Evolutionary conservation across 2,888 invertebrate genomes (phyloP), one percentile per base, ranked within the genome.

Genomic region (Drosophila paramelanica): DNA sequence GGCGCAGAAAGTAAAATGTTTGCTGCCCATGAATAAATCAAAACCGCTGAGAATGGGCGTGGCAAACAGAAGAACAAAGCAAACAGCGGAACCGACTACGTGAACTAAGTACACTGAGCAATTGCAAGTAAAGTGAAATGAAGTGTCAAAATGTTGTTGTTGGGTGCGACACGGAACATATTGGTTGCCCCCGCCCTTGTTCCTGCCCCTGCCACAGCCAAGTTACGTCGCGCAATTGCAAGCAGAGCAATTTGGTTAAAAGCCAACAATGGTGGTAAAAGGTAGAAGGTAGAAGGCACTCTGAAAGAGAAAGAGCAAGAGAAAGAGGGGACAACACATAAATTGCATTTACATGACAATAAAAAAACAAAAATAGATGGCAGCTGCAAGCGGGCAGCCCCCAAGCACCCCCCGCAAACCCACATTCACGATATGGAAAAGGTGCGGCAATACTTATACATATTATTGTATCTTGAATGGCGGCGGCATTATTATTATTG

Each of bases 341-440:
- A 73, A 78, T 73, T 80, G 67, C 83, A 83, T 86, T 78, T 82
- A 82, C 78, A 83, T 79, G 86, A 86, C 83, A 82, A 80, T 80
- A 73, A 76, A 23, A 23, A 23, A 23, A 76, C 73, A 23, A 23
- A 23, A 76, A 77, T 72, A 64, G 57, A 60, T 62, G 62, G 77
- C 59, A 66, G 72, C 52, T 72, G 72, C 65, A 46, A 46, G 51
- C 31, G 58, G 36, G 50, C 45, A 46, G 46, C 20, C 47, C 39
- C 17, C 51, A 27, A 23, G n/a, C 52, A 1, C 11, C 20, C 23
- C 17, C 45, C 7, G 8, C 14, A 11, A 33, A 41, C 31, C 11
- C 31, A n/a, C 38, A 42, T 5, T 13, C 17, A 17, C 13, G 51
- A 20, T 52, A 39, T 13, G 60, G 58, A 14, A 64, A 73, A 73